phyloP scores from a whole-genome alignment of 2,113 vertebrate species.

The Epinephelus fuscoguttatus region DNA sequence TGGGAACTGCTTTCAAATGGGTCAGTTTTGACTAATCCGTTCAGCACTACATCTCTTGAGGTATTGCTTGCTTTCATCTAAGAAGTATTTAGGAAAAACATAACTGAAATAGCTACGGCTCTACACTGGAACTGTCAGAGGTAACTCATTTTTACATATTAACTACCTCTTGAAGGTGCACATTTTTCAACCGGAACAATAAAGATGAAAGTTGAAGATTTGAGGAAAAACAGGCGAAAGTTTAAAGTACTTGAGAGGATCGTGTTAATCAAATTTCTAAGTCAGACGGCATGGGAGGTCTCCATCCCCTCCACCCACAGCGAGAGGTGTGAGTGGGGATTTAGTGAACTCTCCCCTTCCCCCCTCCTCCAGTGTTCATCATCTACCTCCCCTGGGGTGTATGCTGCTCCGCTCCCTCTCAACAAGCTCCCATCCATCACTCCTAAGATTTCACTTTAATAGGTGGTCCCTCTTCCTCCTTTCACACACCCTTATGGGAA shows the following conservation, averaged over 20 bases:
- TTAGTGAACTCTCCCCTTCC: slow-evolving; percentile 62
- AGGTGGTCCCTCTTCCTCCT: slow-evolving; percentile 81
- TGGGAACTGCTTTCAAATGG: background rate
- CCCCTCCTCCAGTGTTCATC: slow-evolving; percentile 55
- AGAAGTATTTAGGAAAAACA: slow-evolving; percentile 26
- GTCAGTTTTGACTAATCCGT: slow-evolving; percentile 21
- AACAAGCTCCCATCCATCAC: slow-evolving; percentile 84
- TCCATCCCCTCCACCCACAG: slow-evolving; percentile 54
- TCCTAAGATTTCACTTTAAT: slow-evolving; percentile 83
- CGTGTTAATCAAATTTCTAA: slow-evolving; percentile 57
- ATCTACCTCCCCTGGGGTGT: slow-evolving; percentile 73
- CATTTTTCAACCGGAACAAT: slow-evolving; percentile 37
- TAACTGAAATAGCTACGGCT: slow-evolving; percentile 3
- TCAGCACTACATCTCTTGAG: slow-evolving; percentile 14
- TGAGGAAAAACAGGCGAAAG: slow-evolving; percentile 66
- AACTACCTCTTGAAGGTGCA: background rate
- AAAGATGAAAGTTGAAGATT: slow-evolving; percentile 57
- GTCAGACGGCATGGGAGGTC: slow-evolving; percentile 78
- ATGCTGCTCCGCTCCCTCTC: slow-evolving; percentile 68
- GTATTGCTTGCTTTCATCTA: slow-evolving; percentile 43
- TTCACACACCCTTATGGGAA: slow-evolving; percentile 72
- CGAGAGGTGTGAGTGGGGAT: slow-evolving; percentile 77
- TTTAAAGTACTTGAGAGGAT: slow-evolving; percentile 59
- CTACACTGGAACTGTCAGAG: background rate
- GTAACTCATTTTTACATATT: slow-evolving; percentile 20